Conservation (phyloP, 2,797 vertebrate genomes). For the Myotis findleyi region DNA sequence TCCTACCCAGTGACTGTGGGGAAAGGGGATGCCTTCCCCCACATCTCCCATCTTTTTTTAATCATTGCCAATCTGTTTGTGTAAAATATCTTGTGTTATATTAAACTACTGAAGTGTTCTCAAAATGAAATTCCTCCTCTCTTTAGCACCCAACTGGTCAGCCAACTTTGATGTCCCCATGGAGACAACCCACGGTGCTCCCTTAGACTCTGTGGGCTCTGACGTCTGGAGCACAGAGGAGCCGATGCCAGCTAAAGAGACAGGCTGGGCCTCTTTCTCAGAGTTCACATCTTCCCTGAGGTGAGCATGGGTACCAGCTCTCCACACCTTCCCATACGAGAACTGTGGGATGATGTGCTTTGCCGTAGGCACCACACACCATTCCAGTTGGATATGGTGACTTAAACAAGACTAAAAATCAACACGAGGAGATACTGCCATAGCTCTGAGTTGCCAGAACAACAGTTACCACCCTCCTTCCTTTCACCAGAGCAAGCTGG, state of each 20-base stretch:
- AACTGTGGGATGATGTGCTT: rapidly evolving
- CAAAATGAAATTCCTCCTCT: background rate
- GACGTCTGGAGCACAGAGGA: slow-evolving; percentile 93
- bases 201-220: slow-evolving; percentile 89
- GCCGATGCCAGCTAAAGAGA: slow-evolving; percentile 89
- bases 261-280: slow-evolving; percentile 96
- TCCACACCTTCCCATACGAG: rapidly evolving
- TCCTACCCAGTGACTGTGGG: background rate
- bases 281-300: slow-evolving; percentile 93
- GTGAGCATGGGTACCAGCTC: slow-evolving; percentile 79
- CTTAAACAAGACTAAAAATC: background rate
- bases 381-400: background rate
- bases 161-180: slow-evolving; percentile 98
- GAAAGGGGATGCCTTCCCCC: background rate
- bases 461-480: background rate
- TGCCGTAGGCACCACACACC: background rate
- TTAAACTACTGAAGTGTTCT: background rate
- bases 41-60: background rate
- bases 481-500: background rate
- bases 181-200: slow-evolving; percentile 94
- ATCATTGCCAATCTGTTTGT: background rate
- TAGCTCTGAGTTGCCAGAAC: background rate
- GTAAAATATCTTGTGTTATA: background rate
- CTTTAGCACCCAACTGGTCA: slow-evolving; percentile 94
- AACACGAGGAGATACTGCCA: rapidly evolving